These are phyloP conservation scores for Spondyliosoma cantharus DNA, from an alignment of 2,797 vertebrate species.

Conservation along the genomic window DNA sequence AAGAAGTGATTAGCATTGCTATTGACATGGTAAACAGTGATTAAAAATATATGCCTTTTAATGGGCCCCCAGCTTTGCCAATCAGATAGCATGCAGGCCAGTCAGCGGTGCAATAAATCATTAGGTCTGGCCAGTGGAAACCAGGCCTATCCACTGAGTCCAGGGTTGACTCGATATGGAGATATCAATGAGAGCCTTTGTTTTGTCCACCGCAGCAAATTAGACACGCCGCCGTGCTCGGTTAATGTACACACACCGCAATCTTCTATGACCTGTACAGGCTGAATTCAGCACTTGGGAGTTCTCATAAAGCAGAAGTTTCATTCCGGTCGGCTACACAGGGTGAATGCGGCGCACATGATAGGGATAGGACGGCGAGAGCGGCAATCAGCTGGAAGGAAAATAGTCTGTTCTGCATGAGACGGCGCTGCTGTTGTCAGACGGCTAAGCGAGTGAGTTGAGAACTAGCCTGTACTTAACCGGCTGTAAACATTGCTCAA, in stretches of 20 bases:
- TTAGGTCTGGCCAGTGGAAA: constrained; percentile 70
- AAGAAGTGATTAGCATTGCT: constrained; percentile 75
- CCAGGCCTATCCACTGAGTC: constrained; percentile 61
- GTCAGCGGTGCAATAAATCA: constrained; percentile 77
- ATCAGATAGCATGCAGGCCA: constrained; percentile 74
- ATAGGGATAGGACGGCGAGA: constrained; percentile 51
- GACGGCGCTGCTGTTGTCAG: constrained; percentile 58
- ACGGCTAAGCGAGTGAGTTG: not conserved
- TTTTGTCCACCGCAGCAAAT: constrained; percentile 78
- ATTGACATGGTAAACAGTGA: constrained; percentile 81
- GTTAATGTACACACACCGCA: constrained; percentile 74
- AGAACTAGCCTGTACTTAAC: constrained; percentile 43
- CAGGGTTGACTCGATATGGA: constrained; percentile 75
- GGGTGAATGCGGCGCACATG: constrained; percentile 58
- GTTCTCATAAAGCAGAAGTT: constrained; percentile 75
- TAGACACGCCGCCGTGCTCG: constrained; percentile 71
- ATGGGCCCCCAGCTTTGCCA: constrained; percentile 70
- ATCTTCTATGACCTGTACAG: constrained; percentile 72
- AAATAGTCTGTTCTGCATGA: constrained; percentile 70
- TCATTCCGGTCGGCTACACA: constrained; percentile 67
- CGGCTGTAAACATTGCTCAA: constrained; percentile 62
- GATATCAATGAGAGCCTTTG: constrained; percentile 81
- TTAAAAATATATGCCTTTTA: constrained; percentile 81
- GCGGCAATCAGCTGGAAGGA: constrained; percentile 65
- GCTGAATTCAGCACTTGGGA: constrained; percentile 69